phyloP scores from a whole-genome alignment of 2,113 vertebrate genomes.

The Aptenodytes patagonicus region DNA sequence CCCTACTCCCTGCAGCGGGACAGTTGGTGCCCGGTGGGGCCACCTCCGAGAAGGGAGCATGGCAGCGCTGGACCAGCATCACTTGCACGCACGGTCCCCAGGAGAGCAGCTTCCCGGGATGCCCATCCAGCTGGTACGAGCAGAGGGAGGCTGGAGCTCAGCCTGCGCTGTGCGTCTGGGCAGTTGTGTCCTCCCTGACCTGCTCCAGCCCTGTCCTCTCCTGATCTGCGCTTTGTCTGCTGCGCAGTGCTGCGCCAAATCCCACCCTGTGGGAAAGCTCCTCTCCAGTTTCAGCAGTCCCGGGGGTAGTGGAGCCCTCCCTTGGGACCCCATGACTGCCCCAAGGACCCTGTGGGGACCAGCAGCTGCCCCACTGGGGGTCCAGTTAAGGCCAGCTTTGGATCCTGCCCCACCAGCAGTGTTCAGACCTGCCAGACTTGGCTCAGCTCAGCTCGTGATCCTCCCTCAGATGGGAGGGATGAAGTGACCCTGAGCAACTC shows the following conservation, averaged over 20 bases:
- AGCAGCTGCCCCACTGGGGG: neutral
- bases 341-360: neutral
- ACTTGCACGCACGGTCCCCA: rapidly evolving
- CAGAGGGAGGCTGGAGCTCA: neutral
- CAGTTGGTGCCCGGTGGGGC: rapidly evolving
- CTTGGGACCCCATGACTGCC: neutral
- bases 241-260: rapidly evolving
- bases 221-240: rapidly evolving
- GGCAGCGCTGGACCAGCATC: neutral
- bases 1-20: neutral
- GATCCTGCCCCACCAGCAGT: neutral
- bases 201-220: neutral
- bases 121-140: rapidly evolving
- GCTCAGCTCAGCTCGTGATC: neutral
- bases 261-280: neutral
- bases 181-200: neutral
- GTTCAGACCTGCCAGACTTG: neutral
- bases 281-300: neutral
- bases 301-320: neutral
- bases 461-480: neutral
- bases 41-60: neutral
- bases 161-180: rapidly evolving
- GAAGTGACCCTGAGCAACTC: neutral
- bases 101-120: neutral
- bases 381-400: neutral